Percentiles rank a stretch among this genome's conserved stretches.
phyloP scores from a whole-genome alignment of 1,140 invertebrate species.

The Pseudomyrmex gracilis region DNA sequence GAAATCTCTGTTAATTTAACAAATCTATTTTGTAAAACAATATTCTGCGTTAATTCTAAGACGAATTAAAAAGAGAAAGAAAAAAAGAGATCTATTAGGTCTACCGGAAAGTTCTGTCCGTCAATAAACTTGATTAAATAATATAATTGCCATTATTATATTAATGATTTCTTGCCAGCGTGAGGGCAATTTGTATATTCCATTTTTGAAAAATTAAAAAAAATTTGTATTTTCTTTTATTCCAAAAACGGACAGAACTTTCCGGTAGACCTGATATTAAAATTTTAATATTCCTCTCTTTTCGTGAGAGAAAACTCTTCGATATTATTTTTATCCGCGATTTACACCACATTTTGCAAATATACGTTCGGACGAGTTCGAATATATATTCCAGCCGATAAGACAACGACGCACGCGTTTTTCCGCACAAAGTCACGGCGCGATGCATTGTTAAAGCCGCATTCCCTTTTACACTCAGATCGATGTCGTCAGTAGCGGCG shows the following conservation, averaged over 20 bases:
- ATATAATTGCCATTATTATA: too few relatives aligned
- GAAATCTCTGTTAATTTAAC: too few relatives aligned
- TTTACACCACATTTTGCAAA: conserved; percentile 33
- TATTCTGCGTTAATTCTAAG: background rate
- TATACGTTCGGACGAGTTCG: conserved; percentile 23
- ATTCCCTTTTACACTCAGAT: conserved; percentile 57
- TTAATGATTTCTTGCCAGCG: too few relatives aligned
- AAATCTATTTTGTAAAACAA: background rate
- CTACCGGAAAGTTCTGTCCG: too few relatives aligned
- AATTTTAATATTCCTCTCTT: background rate
- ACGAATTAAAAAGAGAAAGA: background rate
- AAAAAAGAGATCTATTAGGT: too few relatives aligned
- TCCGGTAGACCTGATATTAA: background rate
- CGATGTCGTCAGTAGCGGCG: conserved; percentile 61
- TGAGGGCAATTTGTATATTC: too few relatives aligned
- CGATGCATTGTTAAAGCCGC: conserved; percentile 66
- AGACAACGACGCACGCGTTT: conserved; percentile 40
- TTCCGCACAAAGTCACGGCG: conserved; percentile 45
- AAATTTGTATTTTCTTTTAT: too few relatives aligned
- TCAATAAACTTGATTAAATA: too few relatives aligned
- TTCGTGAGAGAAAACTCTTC: background rate
- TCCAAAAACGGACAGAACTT: too few relatives aligned
- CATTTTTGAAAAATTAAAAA: too few relatives aligned
- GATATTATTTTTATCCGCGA: conserved; percentile 45
- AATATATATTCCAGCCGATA: conserved; percentile 27